These are phyloP conservation scores for Spatula versicolor DNA, from an alignment of 2,797 vertebrate species.

Conservation along the genomic window DNA sequence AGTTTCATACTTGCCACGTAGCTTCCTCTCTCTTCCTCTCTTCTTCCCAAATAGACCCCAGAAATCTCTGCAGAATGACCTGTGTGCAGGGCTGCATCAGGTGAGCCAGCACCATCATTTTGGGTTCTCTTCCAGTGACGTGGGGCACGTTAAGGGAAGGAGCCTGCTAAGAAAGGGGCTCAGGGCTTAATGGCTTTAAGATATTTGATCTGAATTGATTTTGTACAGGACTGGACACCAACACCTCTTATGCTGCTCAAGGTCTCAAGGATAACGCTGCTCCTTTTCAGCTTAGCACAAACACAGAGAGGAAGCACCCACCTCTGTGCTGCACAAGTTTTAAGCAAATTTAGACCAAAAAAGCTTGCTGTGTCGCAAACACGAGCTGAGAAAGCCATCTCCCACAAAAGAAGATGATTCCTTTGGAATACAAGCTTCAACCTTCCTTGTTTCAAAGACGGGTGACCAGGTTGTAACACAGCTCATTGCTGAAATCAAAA, in stretches of 20 bases:
- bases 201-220: fast-evolving
- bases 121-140: background rate
- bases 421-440: background rate
- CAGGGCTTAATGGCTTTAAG: background rate
- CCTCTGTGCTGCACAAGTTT: background rate
- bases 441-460: background rate
- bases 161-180: background rate
- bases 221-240: background rate
- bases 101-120: background rate
- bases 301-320: background rate
- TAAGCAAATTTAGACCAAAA: background rate
- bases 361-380: background rate
- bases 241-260: background rate
- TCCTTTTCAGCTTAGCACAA: background rate
- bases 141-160: background rate
- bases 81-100: background rate
- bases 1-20: background rate
- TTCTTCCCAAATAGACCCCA: background rate
- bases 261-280: background rate
- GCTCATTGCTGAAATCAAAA: background rate
- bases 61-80: background rate
- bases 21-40: background rate
- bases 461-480: background rate
- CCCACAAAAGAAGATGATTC: background rate
- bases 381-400: background rate